A percentile compares a stretch with the other conserved stretches of the same genome.
phyloP scores from a whole-genome alignment of 1,140 invertebrate species.

The Platyscapa corneri region DNA sequence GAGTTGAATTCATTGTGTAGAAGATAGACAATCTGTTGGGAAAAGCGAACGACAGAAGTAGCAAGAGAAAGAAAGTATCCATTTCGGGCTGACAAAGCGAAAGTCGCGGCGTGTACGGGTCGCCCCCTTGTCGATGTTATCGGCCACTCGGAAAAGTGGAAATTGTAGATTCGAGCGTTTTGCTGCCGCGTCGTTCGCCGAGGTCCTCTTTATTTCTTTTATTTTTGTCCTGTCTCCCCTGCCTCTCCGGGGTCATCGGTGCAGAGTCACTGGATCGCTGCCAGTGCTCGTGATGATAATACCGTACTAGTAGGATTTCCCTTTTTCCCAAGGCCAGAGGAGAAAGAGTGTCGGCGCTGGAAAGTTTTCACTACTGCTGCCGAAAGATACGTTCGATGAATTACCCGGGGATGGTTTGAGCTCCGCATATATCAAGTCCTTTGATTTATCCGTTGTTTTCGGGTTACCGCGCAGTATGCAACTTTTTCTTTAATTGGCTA shows the following conservation, averaged over 20 bases:
- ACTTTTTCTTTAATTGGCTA: slow-evolving; percentile 41
- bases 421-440: neutral
- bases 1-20: slow-evolving; percentile 12
- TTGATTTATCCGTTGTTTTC: slow-evolving; percentile 46
- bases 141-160: slow-evolving; percentile 51
- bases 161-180: slow-evolving; percentile 49
- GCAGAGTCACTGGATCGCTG: slow-evolving; percentile 40
- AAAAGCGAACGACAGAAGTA: neutral
- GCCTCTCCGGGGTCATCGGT: neutral
- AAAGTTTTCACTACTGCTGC: slow-evolving; percentile 41
- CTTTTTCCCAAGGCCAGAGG: neutral
- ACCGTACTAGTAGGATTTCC: slow-evolving; percentile 29
- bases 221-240: neutral
- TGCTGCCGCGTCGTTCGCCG: slow-evolving; percentile 23
- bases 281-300: slow-evolving; percentile 52
- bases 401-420: slow-evolving; percentile 10
- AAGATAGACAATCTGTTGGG: slow-evolving; percentile 16
- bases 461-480: neutral
- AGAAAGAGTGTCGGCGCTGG: neutral
- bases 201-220: slow-evolving; percentile 24
- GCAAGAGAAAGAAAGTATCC: slow-evolving; percentile 10
- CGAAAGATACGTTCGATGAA: slow-evolving; percentile 42
- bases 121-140: slow-evolving; percentile 44
- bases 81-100: slow-evolving; percentile 45
- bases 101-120: slow-evolving; percentile 2